Percentiles rank a stretch among this genome's conserved stretches.
Evolutionary conservation across 2,888 invertebrate genomes (phyloP).

Genomic region (Criorhina ranunculi): DNA sequence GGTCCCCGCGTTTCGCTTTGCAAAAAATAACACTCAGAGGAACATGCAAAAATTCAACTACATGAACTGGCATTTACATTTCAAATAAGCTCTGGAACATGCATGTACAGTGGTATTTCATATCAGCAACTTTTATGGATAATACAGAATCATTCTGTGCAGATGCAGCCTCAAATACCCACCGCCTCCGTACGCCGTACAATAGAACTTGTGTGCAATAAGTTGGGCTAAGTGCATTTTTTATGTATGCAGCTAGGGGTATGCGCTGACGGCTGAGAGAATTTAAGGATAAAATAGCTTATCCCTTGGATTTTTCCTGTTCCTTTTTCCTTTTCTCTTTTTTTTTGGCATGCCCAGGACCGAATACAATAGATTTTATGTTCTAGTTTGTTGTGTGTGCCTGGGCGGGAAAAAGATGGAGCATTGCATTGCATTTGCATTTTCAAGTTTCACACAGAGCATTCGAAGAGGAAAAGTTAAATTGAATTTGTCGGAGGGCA

Average conservation of each 20-base stretch:
- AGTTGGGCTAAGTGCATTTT: constrained; percentile 74
- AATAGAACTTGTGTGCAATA: constrained; percentile 59
- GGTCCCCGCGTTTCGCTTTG: neutral
- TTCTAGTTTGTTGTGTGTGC: constrained; percentile 10
- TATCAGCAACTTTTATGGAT: constrained; percentile 73
- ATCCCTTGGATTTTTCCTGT: constrained; percentile 41
- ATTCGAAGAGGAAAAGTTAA: constrained; percentile 19
- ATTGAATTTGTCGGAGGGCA: constrained; percentile 43
- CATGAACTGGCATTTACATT: constrained; percentile 67
- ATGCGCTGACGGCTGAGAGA: constrained; percentile 24
- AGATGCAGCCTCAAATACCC: constrained; percentile 62
- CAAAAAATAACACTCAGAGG: too few relatives aligned
- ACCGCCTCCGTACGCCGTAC: constrained; percentile 22
- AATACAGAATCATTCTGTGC: constrained; percentile 63
- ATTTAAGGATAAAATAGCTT: constrained; percentile 71
- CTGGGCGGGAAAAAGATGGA: neutral
- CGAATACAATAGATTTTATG: constrained; percentile 41
- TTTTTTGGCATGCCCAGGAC: neutral
- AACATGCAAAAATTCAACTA: too few relatives aligned
- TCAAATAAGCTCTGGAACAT: constrained; percentile 68
- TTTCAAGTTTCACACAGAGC: constrained; percentile 8
- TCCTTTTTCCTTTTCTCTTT: constrained; percentile 9
- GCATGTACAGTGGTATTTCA: constrained; percentile 70
- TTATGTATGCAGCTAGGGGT: constrained; percentile 47
- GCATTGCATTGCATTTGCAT: constrained; percentile 45